Base-by-base conservation (phyloP, 2,113 vertebrate species). In the Nycticorax nycticorax region DNA sequence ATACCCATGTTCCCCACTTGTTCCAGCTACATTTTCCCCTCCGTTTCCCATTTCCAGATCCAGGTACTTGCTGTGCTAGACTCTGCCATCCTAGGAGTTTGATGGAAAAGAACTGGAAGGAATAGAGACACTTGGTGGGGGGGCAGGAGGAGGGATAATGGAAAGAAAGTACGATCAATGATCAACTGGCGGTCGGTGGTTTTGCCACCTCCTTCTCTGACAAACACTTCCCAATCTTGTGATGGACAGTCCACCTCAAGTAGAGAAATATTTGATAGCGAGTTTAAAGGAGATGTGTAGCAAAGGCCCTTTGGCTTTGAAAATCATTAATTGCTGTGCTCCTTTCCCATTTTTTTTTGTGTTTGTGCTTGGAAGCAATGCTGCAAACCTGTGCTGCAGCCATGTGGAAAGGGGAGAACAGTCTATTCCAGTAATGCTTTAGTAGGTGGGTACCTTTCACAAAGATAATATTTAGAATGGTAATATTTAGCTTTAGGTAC, bases 131-230 rank as follows among this genome's bases (percentile, higher is more conserved):
- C 8, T 52, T 37, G 18, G 24, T 5, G 7, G 20, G 12, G 12
- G 8, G 8, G 7, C 3, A 3, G 27, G 13, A 9, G 21, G 8
- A 6, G 12, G 32, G 33, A 27, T 41, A 45, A 69, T 10, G 17
- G 56, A 23, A 67, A 48, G 39, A 24, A 55, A 84, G 26, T 43
- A 28, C 3, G 6, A 3, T 37, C 32, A 72, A 26, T 3, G 6
- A 3, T 37, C 32, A 72, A 11, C 13, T 47, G n/a, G 12, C 11
- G 45, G 6, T 17, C 0, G 0, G 33, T 2, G 10, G 0, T 72
- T 88, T 45, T 72, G 62, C 22, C 47, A 18, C 37, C 32, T 50
- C 28, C 50, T 55, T 67, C 47, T 63, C 22, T 37, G 33, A 50
- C 20, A 56, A 35, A 63, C 17, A 8, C n/a, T 67, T 72, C 32